Base-by-base conservation (phyloP, 2,888 invertebrate species). In the Lumbricus terrestris region DNA sequence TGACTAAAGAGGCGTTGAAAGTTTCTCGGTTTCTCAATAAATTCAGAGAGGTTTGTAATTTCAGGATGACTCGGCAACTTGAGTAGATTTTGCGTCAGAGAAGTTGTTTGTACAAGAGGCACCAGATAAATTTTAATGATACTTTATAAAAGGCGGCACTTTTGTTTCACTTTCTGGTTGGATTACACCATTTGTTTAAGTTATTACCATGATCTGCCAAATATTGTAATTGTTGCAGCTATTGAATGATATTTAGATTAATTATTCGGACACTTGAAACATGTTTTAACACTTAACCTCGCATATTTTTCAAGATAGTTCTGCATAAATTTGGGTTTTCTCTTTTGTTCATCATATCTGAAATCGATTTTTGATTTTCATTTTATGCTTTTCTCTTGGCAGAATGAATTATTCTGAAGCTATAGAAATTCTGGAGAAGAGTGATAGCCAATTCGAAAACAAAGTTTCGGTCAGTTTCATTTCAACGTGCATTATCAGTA, bases 341-440 rank as follows among this genome's bases (percentile, higher is more conserved):
- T 40, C 34, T 37, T 38, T 8, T 34, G 35, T 34, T 29, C n/a
- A 33, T 88, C 35, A 35, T 37, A 85, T 37, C 18, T 85, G 34
- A 37, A 34, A 88, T 88, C 34, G 34, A 34, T 34, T 88, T 37
- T 34, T 34, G 34, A 33, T 23, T 34, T 88, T 34, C 15, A 33
- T 88, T 88, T 34, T 88, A 88, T 37, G n/a, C 35, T 29, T 88
- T 69, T 69, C 15, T 35, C 5, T 20, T 85, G 20, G n/a, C 90
- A 95, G 95, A 90, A 92, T 95, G 89, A 92, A 94, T 15, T 95
- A 95, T 90, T 92, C 93, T 38, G 95, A 95, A 82, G 95, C 95
- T 33, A 92, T 95, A 4, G 91, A 93, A 34, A 91, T 95, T n/a
- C 91, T 95, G 37, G 89, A 93, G 90, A 92, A 93, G 89, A 91